These are phyloP conservation scores for Ptychobarbus kaznakovi DNA, from an alignment of 2,797 vertebrate genomes.

Conservation along the genomic window DNA sequence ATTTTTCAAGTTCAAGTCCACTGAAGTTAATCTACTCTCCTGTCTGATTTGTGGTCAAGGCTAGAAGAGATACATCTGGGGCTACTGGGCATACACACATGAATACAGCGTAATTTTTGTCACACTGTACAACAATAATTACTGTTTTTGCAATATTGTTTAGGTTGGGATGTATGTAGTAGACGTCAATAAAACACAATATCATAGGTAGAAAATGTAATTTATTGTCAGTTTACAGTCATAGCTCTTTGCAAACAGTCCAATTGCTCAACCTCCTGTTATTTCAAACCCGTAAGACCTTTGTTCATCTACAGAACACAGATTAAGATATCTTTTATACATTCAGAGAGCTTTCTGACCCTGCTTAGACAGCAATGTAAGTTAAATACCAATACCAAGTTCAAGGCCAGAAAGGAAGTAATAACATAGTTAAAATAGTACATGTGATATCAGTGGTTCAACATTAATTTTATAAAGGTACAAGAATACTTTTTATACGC, in stretches of 20 bases:
- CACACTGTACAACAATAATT: not conserved
- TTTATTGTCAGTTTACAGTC: not conserved
- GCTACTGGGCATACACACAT: not conserved
- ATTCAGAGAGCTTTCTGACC: not conserved
- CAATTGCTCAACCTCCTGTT: not conserved
- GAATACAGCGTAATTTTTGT: not conserved
- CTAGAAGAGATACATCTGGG: not conserved
- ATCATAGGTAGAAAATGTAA: not conserved
- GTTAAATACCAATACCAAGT: no score
- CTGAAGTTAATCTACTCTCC: no score
- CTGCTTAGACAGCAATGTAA: not conserved
- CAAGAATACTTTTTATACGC: not conserved
- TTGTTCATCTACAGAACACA: not conserved
- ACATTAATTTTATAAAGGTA: not conserved
- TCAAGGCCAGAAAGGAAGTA: not conserved
- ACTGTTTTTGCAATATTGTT: not conserved
- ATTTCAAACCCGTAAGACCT: not conserved
- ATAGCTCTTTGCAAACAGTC: not conserved
- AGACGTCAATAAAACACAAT: not conserved
- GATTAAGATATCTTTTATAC: not conserved
- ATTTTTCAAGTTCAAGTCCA: not conserved
- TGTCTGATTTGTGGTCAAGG: not conserved
- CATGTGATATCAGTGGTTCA: not conserved
- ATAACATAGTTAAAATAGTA: not conserved
- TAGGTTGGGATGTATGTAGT: not conserved